A percentile compares a stretch with the other conserved stretches of the same genome.
Conservation (phyloP, 2,888 invertebrate genomes). For the Drosophila neotestacea region DNA sequence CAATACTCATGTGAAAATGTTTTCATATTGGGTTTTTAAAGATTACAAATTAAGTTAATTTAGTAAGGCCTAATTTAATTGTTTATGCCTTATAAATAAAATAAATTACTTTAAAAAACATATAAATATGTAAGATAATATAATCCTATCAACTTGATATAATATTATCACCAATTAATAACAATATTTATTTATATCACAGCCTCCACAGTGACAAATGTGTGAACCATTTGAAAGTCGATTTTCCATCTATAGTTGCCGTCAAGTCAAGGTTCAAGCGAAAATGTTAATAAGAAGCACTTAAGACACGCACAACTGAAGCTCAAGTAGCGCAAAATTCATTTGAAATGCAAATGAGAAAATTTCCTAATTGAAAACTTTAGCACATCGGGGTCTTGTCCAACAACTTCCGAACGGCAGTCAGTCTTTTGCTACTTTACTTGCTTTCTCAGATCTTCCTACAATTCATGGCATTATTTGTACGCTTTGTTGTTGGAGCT, state of each 20-base stretch:
- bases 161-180: neutral
- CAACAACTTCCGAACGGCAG: conserved; percentile 16
- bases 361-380: conserved; percentile 76
- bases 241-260: conserved; percentile 31
- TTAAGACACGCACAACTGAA: conserved; percentile 53
- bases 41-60: too few species aligned
- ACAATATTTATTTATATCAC: conserved; percentile 2
- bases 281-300: conserved; percentile 62
- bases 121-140: too few species aligned
- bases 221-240: conserved; percentile 21
- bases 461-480: neutral
- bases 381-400: conserved; percentile 34
- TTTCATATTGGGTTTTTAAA: too few species aligned
- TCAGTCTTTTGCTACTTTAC: neutral
- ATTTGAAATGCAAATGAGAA: conserved; percentile 79
- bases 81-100: neutral
- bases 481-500: conserved; percentile 42
- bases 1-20: too few species aligned
- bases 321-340: conserved; percentile 65
- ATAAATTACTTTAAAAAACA: neutral
- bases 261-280: conserved; percentile 21
- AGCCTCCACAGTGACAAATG: conserved; percentile 1
- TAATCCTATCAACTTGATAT: neutral
- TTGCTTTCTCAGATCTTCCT: neutral
- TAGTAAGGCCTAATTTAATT: too few species aligned